A percentile compares a stretch with the other conserved stretches of the same genome.
phyloP scores from a whole-genome alignment of 2,113 vertebrate genomes.

The Daboia siamensis region DNA sequence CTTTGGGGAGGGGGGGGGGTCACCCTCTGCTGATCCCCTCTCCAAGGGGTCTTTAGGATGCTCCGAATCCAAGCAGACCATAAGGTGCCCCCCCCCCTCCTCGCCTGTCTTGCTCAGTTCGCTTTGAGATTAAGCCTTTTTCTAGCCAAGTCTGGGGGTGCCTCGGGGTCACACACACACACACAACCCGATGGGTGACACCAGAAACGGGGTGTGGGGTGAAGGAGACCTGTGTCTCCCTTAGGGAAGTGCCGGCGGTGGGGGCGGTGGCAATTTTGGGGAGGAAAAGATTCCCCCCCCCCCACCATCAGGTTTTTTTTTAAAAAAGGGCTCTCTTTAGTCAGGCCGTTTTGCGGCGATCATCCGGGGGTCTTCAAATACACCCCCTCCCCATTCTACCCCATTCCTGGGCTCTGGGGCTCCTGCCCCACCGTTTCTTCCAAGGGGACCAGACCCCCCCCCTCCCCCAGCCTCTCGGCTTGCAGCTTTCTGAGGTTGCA shows the following conservation, averaged over 20 bases:
- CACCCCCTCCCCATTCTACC: not conserved
- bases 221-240: not conserved
- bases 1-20: too few relatives aligned
- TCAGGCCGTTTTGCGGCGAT: fast-evolving
- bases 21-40: not conserved
- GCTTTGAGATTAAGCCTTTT: not conserved
- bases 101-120: not conserved
- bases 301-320: too few relatives aligned
- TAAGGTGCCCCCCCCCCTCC: not conserved
- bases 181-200: too few relatives aligned
- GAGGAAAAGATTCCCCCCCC: not conserved
- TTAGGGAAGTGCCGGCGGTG: not conserved
- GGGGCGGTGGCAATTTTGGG: not conserved
- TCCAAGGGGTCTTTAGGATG: not conserved
- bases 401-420: not conserved
- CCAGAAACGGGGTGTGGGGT: not conserved
- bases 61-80: too few relatives aligned
- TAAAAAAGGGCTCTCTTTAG: not conserved
- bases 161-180: too few relatives aligned
- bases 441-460: not conserved
- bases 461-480: not conserved
- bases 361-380: not conserved
- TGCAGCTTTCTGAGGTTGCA: not conserved
- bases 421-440: not conserved
- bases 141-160: not conserved